These are phyloP conservation scores for Neoarius graeffei DNA, from an alignment of 2,113 vertebrate species.

Conservation along the genomic window DNA sequence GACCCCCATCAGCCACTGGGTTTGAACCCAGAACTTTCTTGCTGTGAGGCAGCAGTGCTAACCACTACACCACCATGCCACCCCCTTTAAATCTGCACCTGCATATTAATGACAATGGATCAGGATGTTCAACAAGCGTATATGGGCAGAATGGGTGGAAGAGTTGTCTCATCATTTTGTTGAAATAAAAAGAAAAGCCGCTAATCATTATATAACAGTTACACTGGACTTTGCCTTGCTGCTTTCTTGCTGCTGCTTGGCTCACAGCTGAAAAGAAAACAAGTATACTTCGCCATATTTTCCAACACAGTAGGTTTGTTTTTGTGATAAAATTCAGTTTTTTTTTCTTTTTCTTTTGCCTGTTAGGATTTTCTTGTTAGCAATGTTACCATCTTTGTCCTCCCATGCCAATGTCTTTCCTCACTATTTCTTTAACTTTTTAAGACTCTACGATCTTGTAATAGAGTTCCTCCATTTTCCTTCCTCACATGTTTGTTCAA, in stretches of 20 bases:
- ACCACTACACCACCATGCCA: no score
- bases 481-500: slow-evolving; percentile 3
- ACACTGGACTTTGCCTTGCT: neutral
- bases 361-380: neutral
- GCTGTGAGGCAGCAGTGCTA: no score
- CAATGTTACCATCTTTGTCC: no score
- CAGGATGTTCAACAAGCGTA: no score
- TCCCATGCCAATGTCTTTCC: neutral
- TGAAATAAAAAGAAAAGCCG: neutral
- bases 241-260: neutral
- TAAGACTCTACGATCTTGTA: neutral
- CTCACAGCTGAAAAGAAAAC: neutral
- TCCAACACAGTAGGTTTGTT: neutral
- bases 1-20: no score
- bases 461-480: neutral
- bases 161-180: neutral
- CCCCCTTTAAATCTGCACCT: no score
- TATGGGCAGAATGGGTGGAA: neutral
- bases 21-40: no score
- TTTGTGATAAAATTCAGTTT: neutral
- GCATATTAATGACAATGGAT: no score
- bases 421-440: neutral
- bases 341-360: neutral
- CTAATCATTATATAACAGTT: neutral
- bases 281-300: neutral